Evolutionary conservation across 92 coral and sea anemone species (phyloP).

Genomic region (Galaxea fascicularis): DNA sequence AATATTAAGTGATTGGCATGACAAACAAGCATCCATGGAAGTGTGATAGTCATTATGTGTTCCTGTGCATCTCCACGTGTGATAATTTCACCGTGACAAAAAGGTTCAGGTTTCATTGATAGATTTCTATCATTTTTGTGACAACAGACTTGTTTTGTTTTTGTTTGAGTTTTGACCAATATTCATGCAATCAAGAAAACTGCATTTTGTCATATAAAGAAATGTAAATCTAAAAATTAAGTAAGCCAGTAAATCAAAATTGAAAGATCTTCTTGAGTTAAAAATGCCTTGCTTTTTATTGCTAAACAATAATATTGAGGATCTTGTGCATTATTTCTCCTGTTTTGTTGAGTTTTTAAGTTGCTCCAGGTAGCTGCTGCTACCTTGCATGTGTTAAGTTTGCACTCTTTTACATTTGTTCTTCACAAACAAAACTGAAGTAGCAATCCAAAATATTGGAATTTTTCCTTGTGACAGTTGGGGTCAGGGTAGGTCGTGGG

Average conservation of each 20-base stretch:
- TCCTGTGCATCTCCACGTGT: constrained; percentile 6
- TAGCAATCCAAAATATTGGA: not conserved
- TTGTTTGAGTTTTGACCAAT: not conserved
- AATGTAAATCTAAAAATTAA: not conserved
- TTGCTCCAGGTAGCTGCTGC: not conserved
- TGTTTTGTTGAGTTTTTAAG: not conserved
- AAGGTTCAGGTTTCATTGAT: not conserved
- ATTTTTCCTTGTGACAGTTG: not conserved
- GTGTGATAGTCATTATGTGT: constrained; percentile 18
- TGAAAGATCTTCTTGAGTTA: not conserved
- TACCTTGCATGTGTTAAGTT: not conserved
- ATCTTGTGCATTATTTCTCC: not conserved
- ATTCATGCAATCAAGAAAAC: not conserved
- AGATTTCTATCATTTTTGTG: not conserved
- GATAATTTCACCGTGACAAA: not conserved
- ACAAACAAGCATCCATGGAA: not conserved
- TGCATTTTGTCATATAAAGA: not conserved
- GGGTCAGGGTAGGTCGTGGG: constrained; percentile 14
- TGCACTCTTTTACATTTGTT: not conserved
- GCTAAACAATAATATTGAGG: no score
- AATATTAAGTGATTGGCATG: not conserved
- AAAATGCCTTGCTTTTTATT: no score
- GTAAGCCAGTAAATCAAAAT: not conserved
- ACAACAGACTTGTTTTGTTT: not conserved
- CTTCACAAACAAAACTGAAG: not conserved